phyloP scores from a whole-genome alignment of 2,888 invertebrate genomes.

The Leucoptera coffeella region DNA sequence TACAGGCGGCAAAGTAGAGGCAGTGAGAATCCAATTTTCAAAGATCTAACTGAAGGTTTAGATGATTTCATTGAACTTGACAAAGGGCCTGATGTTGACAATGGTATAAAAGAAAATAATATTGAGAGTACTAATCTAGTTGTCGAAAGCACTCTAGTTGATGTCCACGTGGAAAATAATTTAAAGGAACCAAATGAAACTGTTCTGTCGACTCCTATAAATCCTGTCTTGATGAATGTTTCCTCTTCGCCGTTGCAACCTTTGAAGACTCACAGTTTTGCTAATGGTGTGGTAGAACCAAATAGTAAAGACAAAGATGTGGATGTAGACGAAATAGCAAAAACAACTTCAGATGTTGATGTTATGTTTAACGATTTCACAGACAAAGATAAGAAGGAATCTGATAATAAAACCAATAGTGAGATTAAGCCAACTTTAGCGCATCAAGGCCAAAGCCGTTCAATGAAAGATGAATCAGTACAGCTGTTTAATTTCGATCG shows the following conservation, averaged over 20 bases:
- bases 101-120: constrained; percentile 4
- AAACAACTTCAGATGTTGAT: constrained; percentile 24
- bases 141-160: constrained; percentile 37
- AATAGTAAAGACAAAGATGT: neutral
- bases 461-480: too few relatives aligned
- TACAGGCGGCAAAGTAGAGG: constrained; percentile 59
- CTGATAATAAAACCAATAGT: too few relatives aligned
- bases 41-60: constrained; percentile 32
- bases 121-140: constrained; percentile 26
- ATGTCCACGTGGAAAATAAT: constrained; percentile 38
- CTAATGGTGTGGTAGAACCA: constrained; percentile 18
- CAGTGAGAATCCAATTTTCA: constrained; percentile 36
- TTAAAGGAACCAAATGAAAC: constrained; percentile 23
- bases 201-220: constrained; percentile 22
- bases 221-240: constrained; percentile 36
- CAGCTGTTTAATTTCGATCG: constrained; percentile 48
- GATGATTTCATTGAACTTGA: constrained; percentile 31
- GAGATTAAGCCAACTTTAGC: constrained; percentile 18
- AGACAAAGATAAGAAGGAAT: neutral
- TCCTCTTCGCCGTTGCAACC: constrained; percentile 43
- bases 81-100: constrained; percentile 20
- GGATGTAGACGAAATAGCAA: neutral
- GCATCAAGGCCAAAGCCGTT: constrained; percentile 37
- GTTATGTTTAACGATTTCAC: constrained; percentile 32
- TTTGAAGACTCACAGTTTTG: constrained; percentile 36